A percentile compares a stretch with the other conserved stretches of the same genome.
Conservation (phyloP, 1,140 invertebrate species). For the Drosophila guanche region DNA sequence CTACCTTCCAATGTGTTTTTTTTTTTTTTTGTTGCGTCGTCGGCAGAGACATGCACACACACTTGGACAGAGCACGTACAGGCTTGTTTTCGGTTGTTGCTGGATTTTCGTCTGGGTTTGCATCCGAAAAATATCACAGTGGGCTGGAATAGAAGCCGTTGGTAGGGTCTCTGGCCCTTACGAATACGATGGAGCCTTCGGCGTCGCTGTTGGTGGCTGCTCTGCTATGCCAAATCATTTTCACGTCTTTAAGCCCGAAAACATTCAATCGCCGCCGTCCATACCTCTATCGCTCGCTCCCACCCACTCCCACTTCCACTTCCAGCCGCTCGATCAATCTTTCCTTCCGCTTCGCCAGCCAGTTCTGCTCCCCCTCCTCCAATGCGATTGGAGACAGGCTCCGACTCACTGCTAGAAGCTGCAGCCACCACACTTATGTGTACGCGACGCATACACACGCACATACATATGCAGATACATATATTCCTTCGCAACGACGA, state of each 20-base stretch:
- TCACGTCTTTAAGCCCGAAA: slow-evolving; percentile 60
- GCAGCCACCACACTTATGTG: slow-evolving; percentile 42
- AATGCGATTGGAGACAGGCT: slow-evolving; percentile 11
- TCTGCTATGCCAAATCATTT: slow-evolving; percentile 60
- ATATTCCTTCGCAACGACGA: slow-evolving; percentile 67
- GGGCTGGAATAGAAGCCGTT: slow-evolving; percentile 48
- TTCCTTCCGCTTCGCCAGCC: slow-evolving; percentile 16
- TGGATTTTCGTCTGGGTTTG: slow-evolving; percentile 52
- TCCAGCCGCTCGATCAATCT: slow-evolving; percentile 2
- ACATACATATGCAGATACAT: slow-evolving; percentile 58
- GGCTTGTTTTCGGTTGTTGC: slow-evolving; percentile 24
- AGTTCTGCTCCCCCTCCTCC: slow-evolving; percentile 2
- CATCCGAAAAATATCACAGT: slow-evolving; percentile 70
- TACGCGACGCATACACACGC: slow-evolving; percentile 21
- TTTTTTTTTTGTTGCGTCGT: slow-evolving; percentile 36
- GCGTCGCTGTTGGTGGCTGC: slow-evolving; percentile 32
- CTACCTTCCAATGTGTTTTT: slow-evolving; percentile 36
- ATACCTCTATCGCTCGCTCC: slow-evolving; percentile 14
- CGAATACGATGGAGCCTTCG: slow-evolving; percentile 18
- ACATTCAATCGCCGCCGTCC: slow-evolving; percentile 56
- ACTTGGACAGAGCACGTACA: slow-evolving; percentile 20
- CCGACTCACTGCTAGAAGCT: slow-evolving; percentile 55
- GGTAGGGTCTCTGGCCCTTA: slow-evolving; percentile 45
- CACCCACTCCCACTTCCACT: slow-evolving; percentile 5
- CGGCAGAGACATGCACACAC: slow-evolving; percentile 45